Conservation (phyloP, 2,113 vertebrate species). For the Pituophis catenifer region DNA sequence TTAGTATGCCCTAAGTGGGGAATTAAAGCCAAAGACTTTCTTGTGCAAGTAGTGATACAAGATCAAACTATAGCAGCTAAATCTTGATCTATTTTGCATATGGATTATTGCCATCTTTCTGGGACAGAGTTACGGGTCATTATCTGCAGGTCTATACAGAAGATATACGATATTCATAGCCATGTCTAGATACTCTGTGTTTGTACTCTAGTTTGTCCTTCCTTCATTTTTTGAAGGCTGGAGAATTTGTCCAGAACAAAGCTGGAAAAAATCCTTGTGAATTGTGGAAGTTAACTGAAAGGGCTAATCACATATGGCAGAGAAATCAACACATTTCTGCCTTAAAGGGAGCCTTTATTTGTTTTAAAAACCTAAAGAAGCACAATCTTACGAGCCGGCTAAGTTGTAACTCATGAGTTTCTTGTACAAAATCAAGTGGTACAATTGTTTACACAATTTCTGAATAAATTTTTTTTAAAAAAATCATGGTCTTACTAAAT, state of each 20-base stretch:
- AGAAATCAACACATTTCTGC: slow-evolving; percentile 56
- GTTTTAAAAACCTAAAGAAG: slow-evolving; percentile 66
- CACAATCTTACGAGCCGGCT: slow-evolving; percentile 54
- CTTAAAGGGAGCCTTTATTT: slow-evolving; percentile 73
- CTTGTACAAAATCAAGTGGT: slow-evolving; percentile 75
- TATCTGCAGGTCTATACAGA: slow-evolving; percentile 21
- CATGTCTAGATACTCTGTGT: slow-evolving; percentile 22
- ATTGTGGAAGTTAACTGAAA: slow-evolving; percentile 41
- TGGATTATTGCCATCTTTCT: slow-evolving; percentile 31
- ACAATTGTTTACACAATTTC: slow-evolving; percentile 80
- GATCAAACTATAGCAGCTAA: slow-evolving; percentile 28
- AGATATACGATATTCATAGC: slow-evolving; percentile 15
- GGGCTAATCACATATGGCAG: slow-evolving; percentile 53
- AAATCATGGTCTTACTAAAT: slow-evolving; percentile 65
- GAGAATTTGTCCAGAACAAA: slow-evolving; percentile 22
- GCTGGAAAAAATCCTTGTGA: neutral
- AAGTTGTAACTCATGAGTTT: slow-evolving; percentile 61
- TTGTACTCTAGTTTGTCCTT: slow-evolving; percentile 38
- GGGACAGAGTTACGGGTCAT: slow-evolving; percentile 17
- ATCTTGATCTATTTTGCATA: neutral
- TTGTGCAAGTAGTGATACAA: neutral
- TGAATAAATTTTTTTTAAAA: slow-evolving; percentile 70
- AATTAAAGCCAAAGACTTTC: slow-evolving; percentile 60
- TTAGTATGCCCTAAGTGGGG: slow-evolving; percentile 15
- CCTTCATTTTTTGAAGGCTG: slow-evolving; percentile 26